These are phyloP conservation scores for Drosophila birchii DNA, from an alignment of 2,888 invertebrate genomes.

Conservation along the genomic window DNA sequence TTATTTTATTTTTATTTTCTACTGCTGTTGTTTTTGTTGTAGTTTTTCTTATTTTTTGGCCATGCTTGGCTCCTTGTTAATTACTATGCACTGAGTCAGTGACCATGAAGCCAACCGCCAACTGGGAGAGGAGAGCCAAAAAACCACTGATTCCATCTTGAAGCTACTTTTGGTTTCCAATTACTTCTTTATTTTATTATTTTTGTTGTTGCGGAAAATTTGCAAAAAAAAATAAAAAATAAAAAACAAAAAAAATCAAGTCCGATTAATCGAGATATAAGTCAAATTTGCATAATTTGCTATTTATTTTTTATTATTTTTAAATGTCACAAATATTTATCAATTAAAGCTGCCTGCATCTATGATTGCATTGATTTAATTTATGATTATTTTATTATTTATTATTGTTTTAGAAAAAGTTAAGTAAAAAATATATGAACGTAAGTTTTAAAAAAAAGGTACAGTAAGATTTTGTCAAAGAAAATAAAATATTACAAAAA, in stretches of 20 bases:
- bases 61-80: constrained; percentile 49
- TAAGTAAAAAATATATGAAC: background rate
- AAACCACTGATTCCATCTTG: constrained; percentile 20
- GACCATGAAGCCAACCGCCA: constrained; percentile 67
- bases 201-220: background rate
- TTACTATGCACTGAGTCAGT: constrained; percentile 77
- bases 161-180: constrained; percentile 3
- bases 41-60: constrained; percentile 1
- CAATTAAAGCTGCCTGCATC: background rate
- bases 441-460: no score
- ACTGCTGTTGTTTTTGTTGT: background rate
- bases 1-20: constrained; percentile 1
- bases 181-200: background rate
- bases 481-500: no score
- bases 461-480: no score
- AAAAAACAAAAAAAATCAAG: background rate
- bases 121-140: constrained; percentile 12
- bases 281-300: background rate
- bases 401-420: background rate
- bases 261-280: background rate
- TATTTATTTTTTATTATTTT: background rate
- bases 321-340: background rate
- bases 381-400: background rate
- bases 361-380: background rate
- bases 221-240: background rate